These are phyloP conservation scores for Drosophila teissieri DNA, from an alignment of 1,140 invertebrate species.

Conservation along the genomic window DNA sequence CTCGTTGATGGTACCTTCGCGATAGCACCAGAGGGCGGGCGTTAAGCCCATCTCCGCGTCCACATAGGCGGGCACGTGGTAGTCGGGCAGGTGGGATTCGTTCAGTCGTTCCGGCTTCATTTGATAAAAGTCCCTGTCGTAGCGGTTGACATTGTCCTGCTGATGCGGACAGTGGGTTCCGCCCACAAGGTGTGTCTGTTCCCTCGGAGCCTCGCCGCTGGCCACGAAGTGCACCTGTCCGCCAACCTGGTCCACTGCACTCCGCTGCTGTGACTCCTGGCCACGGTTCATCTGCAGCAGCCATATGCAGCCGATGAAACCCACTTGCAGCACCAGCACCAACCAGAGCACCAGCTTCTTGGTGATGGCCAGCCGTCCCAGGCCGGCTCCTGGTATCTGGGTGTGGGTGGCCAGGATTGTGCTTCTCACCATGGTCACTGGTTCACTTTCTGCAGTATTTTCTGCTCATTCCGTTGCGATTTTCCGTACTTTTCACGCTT, in stretches of 20 bases:
- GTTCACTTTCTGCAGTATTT: conserved; percentile 5
- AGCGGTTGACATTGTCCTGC: conserved; percentile 65
- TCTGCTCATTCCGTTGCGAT: conserved; percentile 23
- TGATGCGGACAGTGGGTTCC: conserved; percentile 25
- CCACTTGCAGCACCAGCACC: conserved; percentile 68
- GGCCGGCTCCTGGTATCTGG: conserved; percentile 7
- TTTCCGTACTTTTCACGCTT: conserved; percentile 7
- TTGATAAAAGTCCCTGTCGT: conserved; percentile 64
- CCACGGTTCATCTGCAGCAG: conserved; percentile 56
- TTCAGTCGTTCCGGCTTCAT: conserved; percentile 63
- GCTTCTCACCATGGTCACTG: conserved; percentile 52
- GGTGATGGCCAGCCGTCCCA: conserved; percentile 53
- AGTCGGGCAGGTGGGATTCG: conserved; percentile 47
- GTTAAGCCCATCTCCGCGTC: conserved; percentile 74
- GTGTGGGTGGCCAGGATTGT: conserved; percentile 3
- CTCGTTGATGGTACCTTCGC: conserved; percentile 86
- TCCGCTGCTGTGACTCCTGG: conserved; percentile 37
- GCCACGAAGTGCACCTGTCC: conserved; percentile 53
- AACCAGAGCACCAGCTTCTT: conserved; percentile 76
- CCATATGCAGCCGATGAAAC: conserved; percentile 77
- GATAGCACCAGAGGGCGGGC: conserved; percentile 86
- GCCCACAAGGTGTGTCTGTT: not conserved
- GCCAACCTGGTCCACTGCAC: conserved; percentile 8
- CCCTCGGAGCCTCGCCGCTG: not conserved
- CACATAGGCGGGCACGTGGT: conserved; percentile 50